phyloP scores from a whole-genome alignment of 2,888 invertebrate species.

The Epinotia brunnichana region DNA sequence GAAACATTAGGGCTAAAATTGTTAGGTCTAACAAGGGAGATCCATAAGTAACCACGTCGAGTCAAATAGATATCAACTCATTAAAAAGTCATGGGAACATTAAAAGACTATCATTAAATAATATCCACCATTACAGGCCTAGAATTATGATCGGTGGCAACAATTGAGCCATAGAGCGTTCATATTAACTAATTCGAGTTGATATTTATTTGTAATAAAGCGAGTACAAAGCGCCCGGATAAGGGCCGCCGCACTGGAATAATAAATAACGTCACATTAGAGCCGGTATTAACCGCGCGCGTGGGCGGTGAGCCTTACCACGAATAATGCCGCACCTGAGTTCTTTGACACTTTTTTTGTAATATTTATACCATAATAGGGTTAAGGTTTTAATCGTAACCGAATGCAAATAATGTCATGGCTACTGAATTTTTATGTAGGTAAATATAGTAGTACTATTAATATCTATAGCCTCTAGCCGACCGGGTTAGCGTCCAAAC shows the following conservation, averaged over 20 bases:
- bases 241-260: slow-evolving; percentile 67
- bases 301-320: slow-evolving; percentile 55
- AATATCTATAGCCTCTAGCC: too few species aligned
- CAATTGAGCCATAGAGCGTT: slow-evolving; percentile 56
- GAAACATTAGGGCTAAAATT: too few species aligned
- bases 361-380: neutral
- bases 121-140: neutral
- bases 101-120: neutral
- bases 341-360: slow-evolving; percentile 45
- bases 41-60: too few species aligned
- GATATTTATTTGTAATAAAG: slow-evolving; percentile 64
- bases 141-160: slow-evolving; percentile 44
- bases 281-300: slow-evolving; percentile 61
- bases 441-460: too few species aligned
- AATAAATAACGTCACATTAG: slow-evolving; percentile 78
- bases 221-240: slow-evolving; percentile 68
- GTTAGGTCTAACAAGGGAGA: too few species aligned
- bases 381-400: too few species aligned
- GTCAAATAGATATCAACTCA: too few species aligned
- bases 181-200: slow-evolving; percentile 67
- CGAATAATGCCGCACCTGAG: slow-evolving; percentile 49
- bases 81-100: too few species aligned
- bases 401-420: too few species aligned
- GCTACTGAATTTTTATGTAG: too few species aligned
- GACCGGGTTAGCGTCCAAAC: too few species aligned